Conservation (phyloP, 1,140 invertebrate genomes). For the Yoshiicerus persimilis region DNA sequence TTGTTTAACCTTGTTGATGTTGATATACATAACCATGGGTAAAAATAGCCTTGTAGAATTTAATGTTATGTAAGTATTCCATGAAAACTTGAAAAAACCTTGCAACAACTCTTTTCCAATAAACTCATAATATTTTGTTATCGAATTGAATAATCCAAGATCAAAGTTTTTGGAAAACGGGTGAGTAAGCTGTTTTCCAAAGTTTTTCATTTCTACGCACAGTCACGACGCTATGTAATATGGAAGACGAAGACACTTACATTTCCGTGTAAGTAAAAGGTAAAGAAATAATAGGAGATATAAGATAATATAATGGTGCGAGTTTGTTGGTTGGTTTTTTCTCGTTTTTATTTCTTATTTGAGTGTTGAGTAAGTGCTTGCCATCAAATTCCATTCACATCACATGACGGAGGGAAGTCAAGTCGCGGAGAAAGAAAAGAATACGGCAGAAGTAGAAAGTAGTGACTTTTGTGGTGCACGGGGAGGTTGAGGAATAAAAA, state of each 20-base stretch:
- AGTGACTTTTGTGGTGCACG: background rate
- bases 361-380: conserved; percentile 6
- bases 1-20: background rate
- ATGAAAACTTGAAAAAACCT: background rate
- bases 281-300: background rate
- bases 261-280: background rate
- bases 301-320: background rate
- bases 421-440: background rate
- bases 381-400: conserved; percentile 20
- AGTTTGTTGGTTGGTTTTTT: background rate
- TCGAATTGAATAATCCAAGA: background rate
- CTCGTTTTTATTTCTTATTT: background rate
- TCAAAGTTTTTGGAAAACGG: background rate
- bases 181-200: too few species aligned
- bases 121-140: background rate
- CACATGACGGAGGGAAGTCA: background rate
- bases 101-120: background rate
- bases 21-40: background rate
- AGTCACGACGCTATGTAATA: too few species aligned
- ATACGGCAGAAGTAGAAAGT: background rate
- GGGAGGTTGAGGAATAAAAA: background rate
- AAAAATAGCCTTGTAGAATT: background rate
- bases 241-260: too few species aligned
- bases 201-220: too few species aligned
- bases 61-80: background rate